Base-by-base conservation (phyloP, 2,888 invertebrate species). In the Cosmopolites sordidus region DNA sequence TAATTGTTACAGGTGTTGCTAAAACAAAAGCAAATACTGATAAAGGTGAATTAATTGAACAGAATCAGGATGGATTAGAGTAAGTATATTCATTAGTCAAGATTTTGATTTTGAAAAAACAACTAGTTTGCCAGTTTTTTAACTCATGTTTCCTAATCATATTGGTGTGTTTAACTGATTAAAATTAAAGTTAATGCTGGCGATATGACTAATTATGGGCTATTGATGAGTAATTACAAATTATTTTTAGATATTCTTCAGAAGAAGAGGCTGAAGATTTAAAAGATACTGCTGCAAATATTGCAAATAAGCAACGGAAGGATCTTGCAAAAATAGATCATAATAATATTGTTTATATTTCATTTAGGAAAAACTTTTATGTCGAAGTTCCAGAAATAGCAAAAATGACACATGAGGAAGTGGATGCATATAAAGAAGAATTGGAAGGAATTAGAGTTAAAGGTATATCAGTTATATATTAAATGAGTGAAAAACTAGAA, bases 11-110 rank as follows among this genome's bases (percentile, higher is more conserved):
- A 4, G 65, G 64, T 14, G 85, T 90, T 3, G 90, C 91, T 0
- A 92, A 92, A 71, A 88, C 89, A 66, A 84, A 84, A 59, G 78
- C 82, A 27, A 79, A 81, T 17, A 86, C 86, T 62, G 85, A 89
- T 63, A 96, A 97, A 77, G 99, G 99, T 48, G 98, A 99, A 75
- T 77, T 99, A n/a, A 94, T 99, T 68, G 97, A 99, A 74, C 97
- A 96, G 71, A 97, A 99, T 75, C 94, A 96, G 74, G 98, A 99
- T 72, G 95, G 93, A 0, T 76, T 98, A 57, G 99, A 95, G 57
- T 57, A 53, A 56, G 44, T 29, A n/a, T n/a, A n/a, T n/a, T n/a
- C n/a, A n/a, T n/a, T n/a, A n/a, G n/a, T 4, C 5, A 14, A 33
- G 6, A 8, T 29, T 8, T 29, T 29, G 6, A 29, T 29, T 6